Conservation (phyloP, 2,888 invertebrate genomes). For the Pseudanteris insignis region DNA sequence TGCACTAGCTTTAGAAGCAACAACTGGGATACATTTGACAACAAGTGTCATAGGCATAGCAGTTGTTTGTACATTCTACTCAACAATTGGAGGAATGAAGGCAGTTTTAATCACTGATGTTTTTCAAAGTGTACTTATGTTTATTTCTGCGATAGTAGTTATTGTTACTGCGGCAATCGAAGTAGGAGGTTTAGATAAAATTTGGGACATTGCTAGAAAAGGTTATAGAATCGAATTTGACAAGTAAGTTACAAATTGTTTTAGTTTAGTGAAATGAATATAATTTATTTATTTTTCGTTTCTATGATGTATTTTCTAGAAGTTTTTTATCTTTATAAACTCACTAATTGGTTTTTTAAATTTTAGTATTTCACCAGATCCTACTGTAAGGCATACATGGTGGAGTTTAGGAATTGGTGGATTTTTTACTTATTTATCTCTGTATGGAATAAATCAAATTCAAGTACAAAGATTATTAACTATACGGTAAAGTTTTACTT, state of each 20-base stretch:
- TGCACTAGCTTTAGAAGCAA: conserved; percentile 86
- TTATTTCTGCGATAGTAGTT: conserved; percentile 81
- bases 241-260: conserved; percentile 70
- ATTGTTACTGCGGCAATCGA: conserved; percentile 78
- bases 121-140: conserved; percentile 87
- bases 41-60: conserved; percentile 79
- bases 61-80: conserved; percentile 85
- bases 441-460: conserved; percentile 90
- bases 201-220: conserved; percentile 77
- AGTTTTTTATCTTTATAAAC: too few relatives aligned
- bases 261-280: too few relatives aligned
- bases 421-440: conserved; percentile 78
- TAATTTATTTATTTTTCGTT: too few relatives aligned
- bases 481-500: conserved; percentile 70
- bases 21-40: conserved; percentile 80
- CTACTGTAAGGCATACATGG: conserved; percentile 84
- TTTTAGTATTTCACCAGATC: conserved; percentile 78
- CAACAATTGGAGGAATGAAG: conserved; percentile 90
- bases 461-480: conserved; percentile 81
- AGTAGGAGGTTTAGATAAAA: conserved; percentile 75
- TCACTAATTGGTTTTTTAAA: too few relatives aligned
- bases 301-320: too few relatives aligned
- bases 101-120: conserved; percentile 89
- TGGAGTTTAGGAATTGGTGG: conserved; percentile 86
- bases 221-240: conserved; percentile 77